Conservation (phyloP, 2,888 invertebrate genomes). For the Hecatera dysodea region DNA sequence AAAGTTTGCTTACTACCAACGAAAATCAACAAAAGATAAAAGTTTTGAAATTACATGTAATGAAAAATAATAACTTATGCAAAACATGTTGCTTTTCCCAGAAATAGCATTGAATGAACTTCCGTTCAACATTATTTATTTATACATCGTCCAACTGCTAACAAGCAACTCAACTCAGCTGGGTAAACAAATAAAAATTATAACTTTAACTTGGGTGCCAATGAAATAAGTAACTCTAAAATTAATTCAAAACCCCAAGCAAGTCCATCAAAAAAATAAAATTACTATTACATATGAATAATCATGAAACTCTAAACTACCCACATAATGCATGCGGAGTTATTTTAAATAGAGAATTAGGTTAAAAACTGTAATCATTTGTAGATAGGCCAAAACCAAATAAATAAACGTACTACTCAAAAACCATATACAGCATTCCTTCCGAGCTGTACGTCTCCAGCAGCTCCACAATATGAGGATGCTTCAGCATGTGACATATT, state of each 20-base stretch:
- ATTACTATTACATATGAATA: no score
- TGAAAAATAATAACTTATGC: background rate
- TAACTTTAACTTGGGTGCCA: background rate
- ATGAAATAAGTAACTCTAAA: no score
- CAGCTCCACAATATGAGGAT: constrained; percentile 99
- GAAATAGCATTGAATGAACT: background rate
- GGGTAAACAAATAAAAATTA: background rate
- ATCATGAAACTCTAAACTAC: no score
- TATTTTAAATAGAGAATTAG: no score
- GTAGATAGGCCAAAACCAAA: no score
- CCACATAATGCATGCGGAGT: no score
- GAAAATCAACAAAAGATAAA: constrained; percentile 4
- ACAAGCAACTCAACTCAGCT: no score
- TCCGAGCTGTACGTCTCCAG: constrained; percentile 99
- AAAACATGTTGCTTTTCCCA: background rate
- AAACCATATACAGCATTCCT: constrained; percentile 99
- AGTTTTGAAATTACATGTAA: background rate
- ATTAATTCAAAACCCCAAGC: no score
- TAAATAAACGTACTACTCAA: constrained; percentile 95
- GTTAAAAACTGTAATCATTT: no score
- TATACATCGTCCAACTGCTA: background rate
- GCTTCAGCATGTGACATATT: constrained; percentile 99
- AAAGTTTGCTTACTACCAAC: background rate
- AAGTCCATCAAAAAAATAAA: no score
- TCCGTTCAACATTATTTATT: background rate